phyloP scores from a whole-genome alignment of 2,113 vertebrate genomes.

The Mormoops blainvillei region DNA sequence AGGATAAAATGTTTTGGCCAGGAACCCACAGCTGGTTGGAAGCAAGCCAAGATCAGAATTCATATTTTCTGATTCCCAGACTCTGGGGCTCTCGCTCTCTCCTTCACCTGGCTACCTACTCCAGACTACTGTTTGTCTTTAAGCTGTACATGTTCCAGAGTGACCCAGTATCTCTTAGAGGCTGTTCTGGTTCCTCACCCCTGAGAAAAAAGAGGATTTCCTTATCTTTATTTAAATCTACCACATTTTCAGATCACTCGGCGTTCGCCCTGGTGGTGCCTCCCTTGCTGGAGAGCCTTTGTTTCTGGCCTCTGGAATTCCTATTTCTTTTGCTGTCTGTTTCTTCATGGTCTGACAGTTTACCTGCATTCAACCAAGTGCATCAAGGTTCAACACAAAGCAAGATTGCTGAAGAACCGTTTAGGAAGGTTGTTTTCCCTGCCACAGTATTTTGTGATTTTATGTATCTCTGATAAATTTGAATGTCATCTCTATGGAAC shows the following conservation, averaged over 20 bases:
- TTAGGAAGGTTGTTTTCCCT: not conserved
- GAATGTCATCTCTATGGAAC: not conserved
- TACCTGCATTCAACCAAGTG: not conserved
- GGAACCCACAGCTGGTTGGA: not conserved
- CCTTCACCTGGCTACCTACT: not conserved
- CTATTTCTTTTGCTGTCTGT: not conserved
- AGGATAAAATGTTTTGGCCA: not conserved
- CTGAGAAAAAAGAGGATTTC: not conserved
- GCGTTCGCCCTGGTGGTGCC: not conserved
- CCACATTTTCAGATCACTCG: not conserved
- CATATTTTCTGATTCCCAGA: not conserved
- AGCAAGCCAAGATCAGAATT: not conserved
- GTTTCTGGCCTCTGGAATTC: not conserved
- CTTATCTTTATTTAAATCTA: not conserved
- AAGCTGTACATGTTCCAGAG: not conserved
- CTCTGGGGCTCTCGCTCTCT: not conserved
- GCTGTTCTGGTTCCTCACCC: not conserved
- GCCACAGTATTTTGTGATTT: not conserved
- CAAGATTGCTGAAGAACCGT: not conserved
- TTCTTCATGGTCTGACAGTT: not conserved
- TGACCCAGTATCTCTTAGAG: not conserved
- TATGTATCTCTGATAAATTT: not conserved
- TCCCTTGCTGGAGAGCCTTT: not conserved
- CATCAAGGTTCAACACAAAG: not conserved
- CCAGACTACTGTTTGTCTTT: not conserved